Evolutionary conservation across 2,888 invertebrate species (phyloP), one percentile per base, ranked within the genome.

Genomic region (Diogma glabrata): DNA sequence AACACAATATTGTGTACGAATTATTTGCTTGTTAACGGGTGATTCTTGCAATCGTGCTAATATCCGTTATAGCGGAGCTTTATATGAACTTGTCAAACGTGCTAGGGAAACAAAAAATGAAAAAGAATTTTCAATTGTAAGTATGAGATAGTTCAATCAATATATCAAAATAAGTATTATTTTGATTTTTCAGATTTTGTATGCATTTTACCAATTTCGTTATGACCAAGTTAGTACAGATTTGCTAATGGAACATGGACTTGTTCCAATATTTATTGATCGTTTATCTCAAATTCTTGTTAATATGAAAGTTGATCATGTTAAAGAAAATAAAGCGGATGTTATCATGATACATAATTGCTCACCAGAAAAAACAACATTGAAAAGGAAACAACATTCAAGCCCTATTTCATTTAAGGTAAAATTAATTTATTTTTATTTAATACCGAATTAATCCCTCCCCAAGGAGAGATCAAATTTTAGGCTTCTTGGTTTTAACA

Each of bases 201-300:
- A 61, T 59, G 61, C 75, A 61, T 59, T 69, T 63, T 75, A 75
- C 40, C 72, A 72, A 60, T 73, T 76, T 49, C 67, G 66, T 54
- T 62, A 66, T 45, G 66, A 74, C 52, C 66, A 75, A 36, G 62
- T 68, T 51, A 76, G 77, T 38, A 60, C 64, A 53, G 70, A 74
- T 46, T 70, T 72, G 52, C 71, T 78, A 72, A 65, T 75, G 51
- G 69, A 73, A 60, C 75, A 75, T 57, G 76, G 75, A 50, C 69
- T 72, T 51, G 73, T 76, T 3, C 67, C 73, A 2, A 70, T 75
- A 56, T 60, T 78, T 50, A 66, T 77, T 16, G 69, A 70, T 50
- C 67, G 72, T 36, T 60, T 78, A 23, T 69, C 64, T 64, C 72
- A 72, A 53, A 33, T 49, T 22, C 48, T 52, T 7, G 28, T 26